A percentile compares a stretch with the other conserved stretches of the same genome.
phyloP scores from a whole-genome alignment of 2,888 invertebrate species.

The Spisula subtruncata region DNA sequence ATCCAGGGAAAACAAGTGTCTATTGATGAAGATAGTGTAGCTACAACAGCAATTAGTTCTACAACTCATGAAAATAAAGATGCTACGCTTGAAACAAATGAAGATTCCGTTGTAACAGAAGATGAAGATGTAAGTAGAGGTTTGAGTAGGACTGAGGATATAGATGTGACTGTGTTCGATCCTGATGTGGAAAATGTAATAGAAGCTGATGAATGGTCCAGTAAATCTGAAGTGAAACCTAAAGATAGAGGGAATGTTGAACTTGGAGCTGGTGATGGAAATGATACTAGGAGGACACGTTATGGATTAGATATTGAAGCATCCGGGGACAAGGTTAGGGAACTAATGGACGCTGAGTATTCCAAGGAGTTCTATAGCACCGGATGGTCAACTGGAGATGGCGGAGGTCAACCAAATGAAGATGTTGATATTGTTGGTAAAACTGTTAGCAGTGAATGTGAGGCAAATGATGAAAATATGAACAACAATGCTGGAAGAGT shows the following conservation, averaged over 20 bases:
- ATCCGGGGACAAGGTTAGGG: not conserved
- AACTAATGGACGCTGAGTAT: slow-evolving; percentile 4
- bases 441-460: not conserved
- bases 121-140: not conserved
- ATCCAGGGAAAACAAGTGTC: no score
- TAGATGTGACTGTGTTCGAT: not conserved
- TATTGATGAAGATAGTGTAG: not conserved
- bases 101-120: no score
- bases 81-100: no score
- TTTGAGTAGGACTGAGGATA: not conserved
- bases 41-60: not conserved
- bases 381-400: not conserved
- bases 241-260: not conserved
- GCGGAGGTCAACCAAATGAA: not conserved
- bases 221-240: not conserved
- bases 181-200: not conserved
- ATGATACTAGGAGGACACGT: not conserved
- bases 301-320: not conserved
- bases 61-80: not conserved
- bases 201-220: not conserved
- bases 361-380: not conserved
- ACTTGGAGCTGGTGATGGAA: slow-evolving; percentile 19
- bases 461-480: not conserved
- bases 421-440: not conserved
- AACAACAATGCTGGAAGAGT: not conserved